Percentiles rank a stretch among this genome's conserved stretches.
Evolutionary conservation across 2,888 invertebrate species (phyloP).

Genomic region (Troides oblongomaculatus): DNA sequence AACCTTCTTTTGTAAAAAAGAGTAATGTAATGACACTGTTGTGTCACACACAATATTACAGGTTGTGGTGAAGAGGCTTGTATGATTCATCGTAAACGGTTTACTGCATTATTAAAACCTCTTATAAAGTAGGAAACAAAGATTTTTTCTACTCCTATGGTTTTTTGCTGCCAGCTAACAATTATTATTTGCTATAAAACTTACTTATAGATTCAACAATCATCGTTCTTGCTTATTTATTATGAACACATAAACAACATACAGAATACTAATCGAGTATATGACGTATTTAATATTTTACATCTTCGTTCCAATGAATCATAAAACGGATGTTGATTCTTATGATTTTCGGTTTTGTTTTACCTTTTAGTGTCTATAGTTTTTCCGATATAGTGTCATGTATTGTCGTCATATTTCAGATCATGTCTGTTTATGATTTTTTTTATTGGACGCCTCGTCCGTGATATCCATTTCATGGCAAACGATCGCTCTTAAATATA

Average conservation of each 20-base stretch:
- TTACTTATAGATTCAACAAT: background rate
- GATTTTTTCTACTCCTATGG: background rate
- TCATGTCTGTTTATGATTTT: background rate
- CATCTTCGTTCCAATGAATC: background rate
- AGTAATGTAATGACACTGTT: no score
- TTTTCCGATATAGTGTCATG: background rate
- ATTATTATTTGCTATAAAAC: background rate
- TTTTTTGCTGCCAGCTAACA: background rate
- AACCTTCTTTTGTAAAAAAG: no score
- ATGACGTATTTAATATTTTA: background rate
- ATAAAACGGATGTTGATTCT: background rate
- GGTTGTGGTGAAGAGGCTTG: background rate
- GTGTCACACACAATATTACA: background rate
- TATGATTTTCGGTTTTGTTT: background rate
- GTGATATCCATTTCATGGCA: no score
- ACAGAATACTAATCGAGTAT: background rate
- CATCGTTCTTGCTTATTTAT: background rate
- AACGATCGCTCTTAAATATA: no score
- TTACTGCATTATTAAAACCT: no score
- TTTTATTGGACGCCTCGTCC: no score
- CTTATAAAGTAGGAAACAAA: background rate
- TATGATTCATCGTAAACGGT: no score
- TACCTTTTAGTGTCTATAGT: background rate
- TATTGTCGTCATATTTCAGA: background rate
- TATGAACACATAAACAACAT: background rate